Conservation (phyloP, 2,888 invertebrate genomes). For the Aelia acuminata region DNA sequence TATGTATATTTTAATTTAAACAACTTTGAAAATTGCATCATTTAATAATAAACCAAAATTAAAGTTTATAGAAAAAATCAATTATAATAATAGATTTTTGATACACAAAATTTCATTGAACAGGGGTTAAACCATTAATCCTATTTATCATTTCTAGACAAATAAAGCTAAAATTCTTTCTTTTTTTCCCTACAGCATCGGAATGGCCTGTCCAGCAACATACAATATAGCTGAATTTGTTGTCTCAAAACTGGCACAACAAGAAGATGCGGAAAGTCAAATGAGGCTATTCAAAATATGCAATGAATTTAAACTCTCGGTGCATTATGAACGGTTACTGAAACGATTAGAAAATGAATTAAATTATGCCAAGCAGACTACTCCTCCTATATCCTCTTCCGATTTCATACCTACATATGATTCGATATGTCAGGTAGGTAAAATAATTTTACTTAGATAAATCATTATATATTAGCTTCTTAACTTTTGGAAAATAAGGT, state of each 20-base stretch:
- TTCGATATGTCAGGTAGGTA: conserved; percentile 56
- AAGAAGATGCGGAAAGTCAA: conserved; percentile 72
- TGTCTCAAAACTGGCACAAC: conserved; percentile 76
- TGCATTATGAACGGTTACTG: conserved; percentile 67
- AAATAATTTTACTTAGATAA: background rate
- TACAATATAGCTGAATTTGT: conserved; percentile 92
- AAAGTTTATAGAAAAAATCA: too few relatives aligned
- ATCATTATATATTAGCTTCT: background rate
- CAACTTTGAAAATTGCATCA: too few relatives aligned
- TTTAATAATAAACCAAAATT: too few relatives aligned
- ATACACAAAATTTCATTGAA: too few relatives aligned
- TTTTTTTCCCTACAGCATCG: conserved; percentile 72
- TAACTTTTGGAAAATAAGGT: background rate
- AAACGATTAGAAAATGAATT: conserved; percentile 64
- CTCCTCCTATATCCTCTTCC: background rate
- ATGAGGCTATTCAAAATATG: conserved; percentile 71
- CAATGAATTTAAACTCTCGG: conserved; percentile 73
- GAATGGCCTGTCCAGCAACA: conserved; percentile 78
- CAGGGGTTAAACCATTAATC: too few relatives aligned
- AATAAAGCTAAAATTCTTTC: too few relatives aligned
- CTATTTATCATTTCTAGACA: too few relatives aligned
- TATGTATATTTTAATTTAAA: too few relatives aligned
- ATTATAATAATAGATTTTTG: too few relatives aligned
- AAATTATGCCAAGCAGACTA: conserved; percentile 10
- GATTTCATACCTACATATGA: background rate